Percentiles rank a stretch among this genome's conserved stretches.
Evolutionary conservation across 2,113 vertebrate genomes (phyloP).

Genomic region (Cololabis saira): DNA sequence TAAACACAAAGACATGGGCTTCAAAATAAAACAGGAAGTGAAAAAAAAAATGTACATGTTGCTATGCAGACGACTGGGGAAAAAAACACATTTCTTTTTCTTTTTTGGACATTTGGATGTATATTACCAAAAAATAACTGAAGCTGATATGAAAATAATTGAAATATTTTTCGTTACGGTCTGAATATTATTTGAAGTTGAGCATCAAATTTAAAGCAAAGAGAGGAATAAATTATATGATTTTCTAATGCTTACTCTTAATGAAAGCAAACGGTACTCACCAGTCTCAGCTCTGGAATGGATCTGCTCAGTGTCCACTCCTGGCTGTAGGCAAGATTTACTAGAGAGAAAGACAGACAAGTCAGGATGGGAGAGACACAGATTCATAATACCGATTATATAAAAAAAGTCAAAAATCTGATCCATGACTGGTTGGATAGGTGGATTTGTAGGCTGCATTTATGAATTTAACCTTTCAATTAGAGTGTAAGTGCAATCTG

Average conservation of each 20-base stretch:
- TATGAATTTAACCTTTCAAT: constrained; percentile 64
- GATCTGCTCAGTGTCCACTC: constrained; percentile 93
- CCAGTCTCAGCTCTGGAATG: constrained; percentile 92
- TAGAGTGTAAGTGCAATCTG: constrained; percentile 17
- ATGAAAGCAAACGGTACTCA: constrained; percentile 68
- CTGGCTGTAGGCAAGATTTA: constrained; percentile 92
- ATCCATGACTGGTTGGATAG: constrained; percentile 6
- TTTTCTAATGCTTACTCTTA: background rate
- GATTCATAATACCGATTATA: constrained; percentile 21
- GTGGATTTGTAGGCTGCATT: constrained; percentile 19
- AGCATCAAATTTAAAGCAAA: too few species aligned
- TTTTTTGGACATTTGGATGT: too few species aligned
- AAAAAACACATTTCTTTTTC: too few species aligned
- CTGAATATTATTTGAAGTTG: too few species aligned
- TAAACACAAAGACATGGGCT: too few species aligned
- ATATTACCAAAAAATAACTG: too few species aligned
- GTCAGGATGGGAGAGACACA: constrained; percentile 26
- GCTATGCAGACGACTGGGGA: too few species aligned
- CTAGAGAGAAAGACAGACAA: constrained; percentile 69
- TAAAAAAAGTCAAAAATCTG: constrained; percentile 29
- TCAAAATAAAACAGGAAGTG: too few species aligned
- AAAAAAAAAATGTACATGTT: too few species aligned
- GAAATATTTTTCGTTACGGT: too few species aligned
- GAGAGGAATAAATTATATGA: too few species aligned
- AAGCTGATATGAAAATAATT: too few species aligned